Conservation (phyloP, 2,113 vertebrate species). For the Lophius piscatorius region DNA sequence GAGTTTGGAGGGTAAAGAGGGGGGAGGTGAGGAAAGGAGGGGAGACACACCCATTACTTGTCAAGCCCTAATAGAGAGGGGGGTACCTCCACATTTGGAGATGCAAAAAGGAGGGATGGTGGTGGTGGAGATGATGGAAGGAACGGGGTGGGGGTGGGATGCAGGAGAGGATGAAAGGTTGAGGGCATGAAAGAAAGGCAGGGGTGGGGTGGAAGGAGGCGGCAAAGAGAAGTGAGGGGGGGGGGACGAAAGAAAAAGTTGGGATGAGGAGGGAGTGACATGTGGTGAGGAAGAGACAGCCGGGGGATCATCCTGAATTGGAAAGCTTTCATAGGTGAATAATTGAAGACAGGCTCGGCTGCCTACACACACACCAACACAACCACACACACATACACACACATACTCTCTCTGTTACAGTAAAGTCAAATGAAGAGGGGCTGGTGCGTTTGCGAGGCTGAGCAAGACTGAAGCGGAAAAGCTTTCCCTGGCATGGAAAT, state of each 20-base stretch:
- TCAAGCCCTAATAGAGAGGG: slow-evolving; percentile 50
- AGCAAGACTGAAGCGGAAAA: slow-evolving; percentile 54
- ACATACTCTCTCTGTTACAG: slow-evolving; percentile 8
- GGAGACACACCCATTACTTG: slow-evolving; percentile 65
- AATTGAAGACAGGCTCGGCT: slow-evolving; percentile 65
- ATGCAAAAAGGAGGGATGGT: slow-evolving; percentile 50
- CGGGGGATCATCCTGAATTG: slow-evolving; percentile 52
- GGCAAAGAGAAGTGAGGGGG: slow-evolving; percentile 55
- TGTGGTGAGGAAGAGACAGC: slow-evolving; percentile 6
- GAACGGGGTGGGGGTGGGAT: neutral
- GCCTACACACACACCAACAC: slow-evolving; percentile 32
- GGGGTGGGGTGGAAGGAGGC: slow-evolving; percentile 59
- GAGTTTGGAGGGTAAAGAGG: slow-evolving; percentile 36
- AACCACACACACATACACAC: slow-evolving; percentile 13
- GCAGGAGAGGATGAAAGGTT: slow-evolving; percentile 67
- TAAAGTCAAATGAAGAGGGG: slow-evolving; percentile 45
- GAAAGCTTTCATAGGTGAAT: slow-evolving; percentile 74
- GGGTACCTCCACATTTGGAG: slow-evolving; percentile 54
- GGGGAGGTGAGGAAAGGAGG: slow-evolving; percentile 36
- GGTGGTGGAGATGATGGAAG: slow-evolving; percentile 20
- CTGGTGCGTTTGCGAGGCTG: slow-evolving; percentile 28
- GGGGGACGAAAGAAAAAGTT: slow-evolving; percentile 52
- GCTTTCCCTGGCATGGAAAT: slow-evolving; percentile 60
- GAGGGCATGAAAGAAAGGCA: slow-evolving; percentile 66
- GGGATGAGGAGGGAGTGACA: slow-evolving; percentile 55